Conservation (phyloP, 2,888 invertebrate species). For the Mesorhabditis belari region DNA sequence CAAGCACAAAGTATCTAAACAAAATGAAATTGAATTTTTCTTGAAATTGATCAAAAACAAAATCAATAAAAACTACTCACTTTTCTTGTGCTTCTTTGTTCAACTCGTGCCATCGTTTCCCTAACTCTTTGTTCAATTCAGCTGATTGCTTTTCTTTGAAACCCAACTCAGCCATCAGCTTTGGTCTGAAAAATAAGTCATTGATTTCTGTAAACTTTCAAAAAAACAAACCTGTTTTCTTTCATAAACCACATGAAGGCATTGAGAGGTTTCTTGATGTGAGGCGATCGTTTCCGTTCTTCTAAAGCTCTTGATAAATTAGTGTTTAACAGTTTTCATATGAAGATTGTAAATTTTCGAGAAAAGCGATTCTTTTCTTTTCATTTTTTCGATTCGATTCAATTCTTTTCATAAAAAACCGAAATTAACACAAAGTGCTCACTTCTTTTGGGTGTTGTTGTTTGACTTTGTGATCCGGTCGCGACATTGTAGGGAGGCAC, state of each 20-base stretch:
- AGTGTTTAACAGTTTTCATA: too few relatives aligned
- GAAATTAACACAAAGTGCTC: too few relatives aligned
- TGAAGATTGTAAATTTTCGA: too few relatives aligned
- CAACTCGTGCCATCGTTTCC: constrained; percentile 94
- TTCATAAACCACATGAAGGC: constrained; percentile 99
- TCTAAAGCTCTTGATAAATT: too few relatives aligned
- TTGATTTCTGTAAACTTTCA: neutral
- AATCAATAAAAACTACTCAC: constrained; percentile 66
- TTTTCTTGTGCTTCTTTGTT: constrained; percentile 99
- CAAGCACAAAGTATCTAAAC: constrained; percentile 24
- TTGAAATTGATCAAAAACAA: too few relatives aligned
- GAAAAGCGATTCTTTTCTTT: too few relatives aligned
- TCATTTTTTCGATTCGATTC: too few relatives aligned
- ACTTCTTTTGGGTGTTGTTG: too few relatives aligned
- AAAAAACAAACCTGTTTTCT: constrained; percentile 71
- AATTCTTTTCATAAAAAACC: too few relatives aligned
- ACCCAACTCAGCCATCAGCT: constrained; percentile 96
- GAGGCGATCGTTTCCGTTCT: constrained; percentile 5
- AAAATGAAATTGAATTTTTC: neutral
- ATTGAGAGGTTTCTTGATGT: constrained; percentile 79
- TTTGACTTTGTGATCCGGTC: too few relatives aligned
- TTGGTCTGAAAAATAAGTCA: constrained; percentile 64
- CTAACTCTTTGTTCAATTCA: constrained; percentile 97
- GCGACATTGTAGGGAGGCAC: too few relatives aligned
- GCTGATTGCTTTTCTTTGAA: constrained; percentile 74